Evolutionary conservation across 2,113 vertebrate genomes (phyloP).

Genomic region (Boleophthalmus pectinirostris): DNA sequence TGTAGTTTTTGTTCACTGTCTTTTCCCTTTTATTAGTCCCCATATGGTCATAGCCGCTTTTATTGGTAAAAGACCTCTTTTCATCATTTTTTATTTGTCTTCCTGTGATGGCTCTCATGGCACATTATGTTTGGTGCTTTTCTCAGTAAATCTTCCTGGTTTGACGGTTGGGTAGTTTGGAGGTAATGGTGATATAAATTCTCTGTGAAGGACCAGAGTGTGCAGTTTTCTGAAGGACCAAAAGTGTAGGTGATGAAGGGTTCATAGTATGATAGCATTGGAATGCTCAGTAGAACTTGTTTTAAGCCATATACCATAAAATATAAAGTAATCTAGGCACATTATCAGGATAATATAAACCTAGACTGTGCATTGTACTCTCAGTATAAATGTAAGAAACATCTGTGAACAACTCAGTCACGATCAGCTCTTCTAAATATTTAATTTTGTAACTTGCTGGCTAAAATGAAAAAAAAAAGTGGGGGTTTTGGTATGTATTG

Average conservation of each 20-base stretch:
- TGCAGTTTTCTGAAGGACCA: not conserved
- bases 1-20: not conserved
- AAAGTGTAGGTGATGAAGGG: conserved; percentile 33
- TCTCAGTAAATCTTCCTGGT: conserved; percentile 39
- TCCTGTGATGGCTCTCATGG: conserved; percentile 14
- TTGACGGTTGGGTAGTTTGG: conserved; percentile 35
- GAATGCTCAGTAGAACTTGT: no score
- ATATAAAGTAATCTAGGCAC: no score
- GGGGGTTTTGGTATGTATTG: no score
- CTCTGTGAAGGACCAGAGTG: conserved; percentile 24
- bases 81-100: conserved; percentile 20
- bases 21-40: conserved; percentile 1
- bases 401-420: no score
- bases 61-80: conserved; percentile 15
- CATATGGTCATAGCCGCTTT: conserved; percentile 18
- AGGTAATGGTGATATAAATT: conserved; percentile 59
- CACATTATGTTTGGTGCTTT: conserved; percentile 33
- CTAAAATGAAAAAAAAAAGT: no score
- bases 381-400: no score
- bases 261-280: conserved; percentile 25
- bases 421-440: no score
- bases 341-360: no score
- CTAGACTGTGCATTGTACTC: no score
- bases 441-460: no score
- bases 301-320: no score